phyloP scores from a whole-genome alignment of 2,113 vertebrate species.

The Crotalus tigris region DNA sequence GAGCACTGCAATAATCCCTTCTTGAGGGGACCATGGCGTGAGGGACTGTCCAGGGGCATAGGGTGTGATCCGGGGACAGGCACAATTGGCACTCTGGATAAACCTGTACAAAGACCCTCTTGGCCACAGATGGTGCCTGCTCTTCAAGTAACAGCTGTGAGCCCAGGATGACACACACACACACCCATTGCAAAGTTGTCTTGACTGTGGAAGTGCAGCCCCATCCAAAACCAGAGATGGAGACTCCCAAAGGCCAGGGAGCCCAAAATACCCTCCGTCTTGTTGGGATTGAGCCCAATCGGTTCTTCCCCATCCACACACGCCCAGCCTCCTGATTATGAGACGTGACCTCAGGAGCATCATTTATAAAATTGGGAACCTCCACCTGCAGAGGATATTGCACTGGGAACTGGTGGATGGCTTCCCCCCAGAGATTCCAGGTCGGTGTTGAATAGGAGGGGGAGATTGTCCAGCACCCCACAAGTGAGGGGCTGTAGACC shows the following conservation, averaged over 20 bases:
- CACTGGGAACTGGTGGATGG: no score
- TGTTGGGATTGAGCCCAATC: not conserved
- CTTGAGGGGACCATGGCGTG: not conserved
- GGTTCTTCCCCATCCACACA: no score
- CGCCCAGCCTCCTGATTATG: no score
- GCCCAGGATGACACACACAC: no score
- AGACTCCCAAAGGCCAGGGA: not conserved
- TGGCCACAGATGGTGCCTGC: not conserved
- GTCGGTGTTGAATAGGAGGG: no score
- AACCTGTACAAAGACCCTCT: not conserved
- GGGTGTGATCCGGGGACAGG: not conserved
- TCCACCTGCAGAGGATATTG: no score
- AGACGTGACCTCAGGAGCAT: no score
- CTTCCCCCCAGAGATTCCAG: no score
- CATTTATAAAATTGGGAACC: no score
- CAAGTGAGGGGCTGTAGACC: no score
- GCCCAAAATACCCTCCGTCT: no score
- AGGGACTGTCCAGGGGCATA: not conserved
- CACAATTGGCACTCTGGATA: not conserved
- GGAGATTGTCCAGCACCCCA: no score
- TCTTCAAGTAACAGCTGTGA: not conserved
- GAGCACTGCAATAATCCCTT: not conserved
- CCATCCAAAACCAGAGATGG: not conserved
- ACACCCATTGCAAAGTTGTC: not conserved
- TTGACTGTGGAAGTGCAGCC: not conserved